phyloP scores from a whole-genome alignment of 1,140 invertebrate genomes.

The Anastrepha ludens region DNA sequence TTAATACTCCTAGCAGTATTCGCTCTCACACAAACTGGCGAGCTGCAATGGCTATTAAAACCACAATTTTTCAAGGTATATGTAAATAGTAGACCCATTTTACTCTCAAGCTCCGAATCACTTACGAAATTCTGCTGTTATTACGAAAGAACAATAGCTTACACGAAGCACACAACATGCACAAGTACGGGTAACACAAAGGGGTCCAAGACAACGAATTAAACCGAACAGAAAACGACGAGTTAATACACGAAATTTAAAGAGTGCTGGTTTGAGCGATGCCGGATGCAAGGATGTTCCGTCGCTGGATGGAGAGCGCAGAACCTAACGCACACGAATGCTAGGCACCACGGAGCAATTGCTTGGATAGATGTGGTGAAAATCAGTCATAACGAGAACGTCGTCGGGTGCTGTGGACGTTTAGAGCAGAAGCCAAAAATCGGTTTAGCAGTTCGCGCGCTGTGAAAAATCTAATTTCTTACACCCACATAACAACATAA shows the following conservation, averaged over 20 bases:
- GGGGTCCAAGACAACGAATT: neutral
- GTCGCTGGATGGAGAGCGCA: neutral
- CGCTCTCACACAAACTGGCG: too few species aligned
- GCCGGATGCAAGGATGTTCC: slow-evolving; percentile 2
- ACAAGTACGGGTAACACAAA: too few species aligned
- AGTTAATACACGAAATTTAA: neutral
- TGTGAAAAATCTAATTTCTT: slow-evolving; percentile 57
- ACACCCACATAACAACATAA: slow-evolving; percentile 57
- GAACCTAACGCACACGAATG: neutral
- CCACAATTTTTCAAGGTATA: too few species aligned
- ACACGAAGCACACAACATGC: neutral
- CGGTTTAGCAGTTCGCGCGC: slow-evolving; percentile 60
- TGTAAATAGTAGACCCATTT: too few species aligned
- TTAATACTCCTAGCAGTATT: too few species aligned
- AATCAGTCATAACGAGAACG: slow-evolving; percentile 74
- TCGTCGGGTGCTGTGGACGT: slow-evolving; percentile 73
- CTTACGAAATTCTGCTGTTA: neutral
- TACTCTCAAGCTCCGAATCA: neutral
- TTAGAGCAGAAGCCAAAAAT: slow-evolving; percentile 41
- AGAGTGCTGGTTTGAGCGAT: neutral
- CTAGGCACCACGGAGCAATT: neutral
- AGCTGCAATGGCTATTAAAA: too few species aligned
- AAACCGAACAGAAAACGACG: neutral
- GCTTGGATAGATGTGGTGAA: slow-evolving; percentile 65
- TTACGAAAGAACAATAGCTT: neutral